A percentile compares a stretch with the other conserved stretches of the same genome.
Evolutionary conservation across 2,797 vertebrate species (phyloP).

Genomic region (Tarsius wallacei): DNA sequence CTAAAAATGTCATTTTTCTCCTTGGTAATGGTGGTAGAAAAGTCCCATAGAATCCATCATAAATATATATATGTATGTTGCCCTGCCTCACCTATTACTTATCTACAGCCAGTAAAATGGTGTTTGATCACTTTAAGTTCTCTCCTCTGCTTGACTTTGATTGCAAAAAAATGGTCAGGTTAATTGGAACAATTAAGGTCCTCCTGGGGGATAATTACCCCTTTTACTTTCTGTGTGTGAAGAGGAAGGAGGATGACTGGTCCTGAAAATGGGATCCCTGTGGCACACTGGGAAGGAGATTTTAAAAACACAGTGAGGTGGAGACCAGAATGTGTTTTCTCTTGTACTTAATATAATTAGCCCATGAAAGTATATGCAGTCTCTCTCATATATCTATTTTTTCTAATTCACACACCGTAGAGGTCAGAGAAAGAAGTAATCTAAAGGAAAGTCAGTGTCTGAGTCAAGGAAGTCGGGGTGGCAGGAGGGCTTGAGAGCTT

Average conservation of each 20-base stretch:
- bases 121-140: slow-evolving; percentile 77
- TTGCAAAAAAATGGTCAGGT: slow-evolving; percentile 85
- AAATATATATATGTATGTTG: too few relatives aligned
- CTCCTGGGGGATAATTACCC: slow-evolving; percentile 90
- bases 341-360: slow-evolving; percentile 77
- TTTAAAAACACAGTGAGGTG: slow-evolving; percentile 72
- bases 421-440: neutral
- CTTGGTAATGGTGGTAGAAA: neutral
- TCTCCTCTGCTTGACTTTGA: slow-evolving; percentile 79
- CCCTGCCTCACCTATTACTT: slow-evolving; percentile 37
- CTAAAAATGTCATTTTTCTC: slow-evolving; percentile 38
- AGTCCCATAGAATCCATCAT: neutral
- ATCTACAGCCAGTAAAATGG: slow-evolving; percentile 47
- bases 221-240: slow-evolving; percentile 88
- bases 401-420: neutral
- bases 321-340: slow-evolving; percentile 76
- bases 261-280: slow-evolving; percentile 81
- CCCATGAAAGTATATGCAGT: slow-evolving; percentile 78
- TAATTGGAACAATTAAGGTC: slow-evolving; percentile 90
- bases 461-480: neutral
- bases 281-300: slow-evolving; percentile 77
- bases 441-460: neutral
- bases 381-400: neutral
- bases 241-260: slow-evolving; percentile 86
- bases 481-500: neutral